Conservation (phyloP, 2,113 vertebrate genomes). For the Etheostoma cragini region DNA sequence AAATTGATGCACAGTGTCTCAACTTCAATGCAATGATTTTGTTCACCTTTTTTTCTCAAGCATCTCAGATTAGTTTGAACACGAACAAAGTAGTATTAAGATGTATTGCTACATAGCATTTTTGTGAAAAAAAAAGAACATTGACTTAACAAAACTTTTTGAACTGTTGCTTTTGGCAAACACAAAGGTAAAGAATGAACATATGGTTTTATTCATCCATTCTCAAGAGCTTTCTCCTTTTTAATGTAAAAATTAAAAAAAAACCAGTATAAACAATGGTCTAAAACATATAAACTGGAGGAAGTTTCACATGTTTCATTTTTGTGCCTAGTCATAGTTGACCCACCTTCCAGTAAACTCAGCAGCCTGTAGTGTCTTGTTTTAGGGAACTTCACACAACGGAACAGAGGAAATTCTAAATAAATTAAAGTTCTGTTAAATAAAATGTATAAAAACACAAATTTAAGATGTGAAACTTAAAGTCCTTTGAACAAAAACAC, state of each 20-base stretch:
- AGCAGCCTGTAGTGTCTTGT: slow-evolving; percentile 3
- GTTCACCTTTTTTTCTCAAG: background rate
- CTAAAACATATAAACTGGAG: slow-evolving; percentile 26
- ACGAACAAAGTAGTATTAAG: background rate
- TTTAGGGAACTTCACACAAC: background rate
- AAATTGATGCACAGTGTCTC: background rate
- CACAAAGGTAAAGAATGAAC: slow-evolving; percentile 11
- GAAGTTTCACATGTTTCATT: background rate
- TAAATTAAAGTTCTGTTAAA: no score
- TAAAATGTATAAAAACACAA: no score
- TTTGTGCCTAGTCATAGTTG: background rate
- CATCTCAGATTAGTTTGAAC: background rate
- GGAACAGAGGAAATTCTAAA: no score
- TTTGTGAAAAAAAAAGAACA: slow-evolving; percentile 4
- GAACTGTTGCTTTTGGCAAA: slow-evolving; percentile 14
- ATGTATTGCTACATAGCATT: background rate
- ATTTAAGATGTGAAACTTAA: no score
- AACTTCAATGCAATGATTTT: background rate
- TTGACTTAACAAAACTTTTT: background rate
- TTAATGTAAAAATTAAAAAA: no score
- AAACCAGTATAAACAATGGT: no score
- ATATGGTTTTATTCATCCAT: background rate
- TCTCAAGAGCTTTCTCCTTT: background rate
- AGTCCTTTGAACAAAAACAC: no score
- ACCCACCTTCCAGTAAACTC: slow-evolving; percentile 33